Conservation (phyloP, 2,113 vertebrate species). For the Rhineura floridana region DNA sequence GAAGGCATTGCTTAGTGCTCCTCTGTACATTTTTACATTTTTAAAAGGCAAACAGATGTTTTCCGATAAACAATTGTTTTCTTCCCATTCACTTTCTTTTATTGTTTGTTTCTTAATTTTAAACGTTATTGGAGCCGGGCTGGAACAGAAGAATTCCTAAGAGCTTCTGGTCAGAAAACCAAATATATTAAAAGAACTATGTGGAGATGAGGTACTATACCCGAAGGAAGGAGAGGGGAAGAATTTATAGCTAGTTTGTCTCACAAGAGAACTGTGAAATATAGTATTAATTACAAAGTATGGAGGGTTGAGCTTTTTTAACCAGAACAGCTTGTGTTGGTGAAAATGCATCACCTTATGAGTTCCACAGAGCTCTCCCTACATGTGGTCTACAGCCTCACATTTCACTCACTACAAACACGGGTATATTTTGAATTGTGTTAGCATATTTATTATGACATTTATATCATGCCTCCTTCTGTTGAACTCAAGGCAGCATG, state of each 20-base stretch:
- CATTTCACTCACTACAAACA: neutral
- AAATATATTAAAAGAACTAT: conserved; percentile 30
- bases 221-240: neutral
- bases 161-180: neutral
- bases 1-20: neutral
- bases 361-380: neutral
- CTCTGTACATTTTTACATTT: conserved; percentile 23
- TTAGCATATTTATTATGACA: neutral
- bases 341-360: neutral
- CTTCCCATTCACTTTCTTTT: conserved; percentile 1
- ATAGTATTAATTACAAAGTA: neutral
- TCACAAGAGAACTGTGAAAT: neutral
- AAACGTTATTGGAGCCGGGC: neutral
- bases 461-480: neutral
- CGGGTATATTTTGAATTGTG: neutral
- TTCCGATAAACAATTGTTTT: conserved; percentile 23
- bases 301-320: neutral
- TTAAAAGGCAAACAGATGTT: conserved; percentile 9
- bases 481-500: neutral
- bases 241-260: neutral
- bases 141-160: neutral
- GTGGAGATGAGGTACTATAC: neutral
- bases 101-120: conserved; percentile 30
- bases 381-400: neutral
- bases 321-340: neutral